phyloP scores from a whole-genome alignment of 2,113 vertebrate genomes.

The Emydocephalus ijimae region DNA sequence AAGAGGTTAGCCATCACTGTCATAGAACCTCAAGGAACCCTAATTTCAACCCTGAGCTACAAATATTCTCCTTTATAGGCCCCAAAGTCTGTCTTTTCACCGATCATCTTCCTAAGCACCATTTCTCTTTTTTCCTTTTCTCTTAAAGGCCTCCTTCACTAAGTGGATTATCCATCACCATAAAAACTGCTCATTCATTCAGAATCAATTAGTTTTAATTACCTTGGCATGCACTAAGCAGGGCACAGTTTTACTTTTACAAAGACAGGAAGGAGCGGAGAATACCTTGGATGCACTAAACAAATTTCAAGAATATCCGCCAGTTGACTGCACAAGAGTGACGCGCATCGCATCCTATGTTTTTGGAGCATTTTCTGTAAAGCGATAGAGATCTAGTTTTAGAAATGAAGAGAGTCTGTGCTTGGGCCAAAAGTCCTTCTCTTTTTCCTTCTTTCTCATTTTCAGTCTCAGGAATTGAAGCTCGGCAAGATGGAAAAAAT shows the following conservation, averaged over 20 bases:
- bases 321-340: background rate
- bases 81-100: background rate
- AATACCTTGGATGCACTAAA: background rate
- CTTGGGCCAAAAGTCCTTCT: background rate
- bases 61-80: background rate
- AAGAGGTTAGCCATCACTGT: too few relatives aligned
- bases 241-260: background rate
- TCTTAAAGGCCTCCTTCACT: background rate
- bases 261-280: background rate
- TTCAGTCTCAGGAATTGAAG: background rate
- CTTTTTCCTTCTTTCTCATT: background rate
- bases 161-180: constrained; percentile 10
- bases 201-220: constrained; percentile 9
- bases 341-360: background rate
- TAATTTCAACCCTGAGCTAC: background rate
- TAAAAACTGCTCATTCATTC: constrained; percentile 5
- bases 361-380: background rate
- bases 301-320: background rate
- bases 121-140: background rate
- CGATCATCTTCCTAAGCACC: too few relatives aligned
- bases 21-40: background rate
- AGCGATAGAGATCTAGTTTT: background rate
- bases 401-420: background rate
- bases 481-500: background rate
- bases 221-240: background rate